Conservation (phyloP, 2,888 invertebrate genomes). For the Cyaniris semiargus region DNA sequence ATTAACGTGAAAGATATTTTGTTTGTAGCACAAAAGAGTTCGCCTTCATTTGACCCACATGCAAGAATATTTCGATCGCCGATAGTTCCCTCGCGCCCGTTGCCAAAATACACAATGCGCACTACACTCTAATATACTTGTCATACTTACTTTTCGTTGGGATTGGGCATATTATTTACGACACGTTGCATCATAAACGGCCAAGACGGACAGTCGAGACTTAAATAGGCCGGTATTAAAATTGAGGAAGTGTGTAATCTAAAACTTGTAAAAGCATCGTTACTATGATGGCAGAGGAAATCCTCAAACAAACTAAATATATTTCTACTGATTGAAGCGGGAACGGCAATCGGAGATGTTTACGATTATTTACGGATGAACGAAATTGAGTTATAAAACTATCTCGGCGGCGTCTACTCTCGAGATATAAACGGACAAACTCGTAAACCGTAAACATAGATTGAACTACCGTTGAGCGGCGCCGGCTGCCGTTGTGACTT, state of each 20-base stretch:
- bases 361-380: not conserved
- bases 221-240: not conserved
- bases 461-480: slow-evolving; percentile 1
- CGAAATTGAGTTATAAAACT: not conserved
- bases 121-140: not conserved
- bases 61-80: not conserved
- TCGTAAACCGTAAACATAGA: not conserved
- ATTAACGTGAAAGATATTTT: not conserved
- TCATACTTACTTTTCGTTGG: not conserved
- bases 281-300: not conserved
- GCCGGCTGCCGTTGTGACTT: slow-evolving; percentile 2
- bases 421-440: not conserved
- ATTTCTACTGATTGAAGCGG: not conserved
- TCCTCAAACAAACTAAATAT: not conserved
- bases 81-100: not conserved
- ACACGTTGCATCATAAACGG: not conserved
- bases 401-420: not conserved
- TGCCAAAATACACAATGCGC: not conserved
- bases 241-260: not conserved
- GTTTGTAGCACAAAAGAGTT: not conserved
- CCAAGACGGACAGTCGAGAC: not conserved
- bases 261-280: not conserved
- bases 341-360: not conserved
- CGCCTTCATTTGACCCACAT: not conserved
- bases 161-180: not conserved